Evolutionary conservation across 2,113 vertebrate species (phyloP).

Genomic region (Cettia cetti): DNA sequence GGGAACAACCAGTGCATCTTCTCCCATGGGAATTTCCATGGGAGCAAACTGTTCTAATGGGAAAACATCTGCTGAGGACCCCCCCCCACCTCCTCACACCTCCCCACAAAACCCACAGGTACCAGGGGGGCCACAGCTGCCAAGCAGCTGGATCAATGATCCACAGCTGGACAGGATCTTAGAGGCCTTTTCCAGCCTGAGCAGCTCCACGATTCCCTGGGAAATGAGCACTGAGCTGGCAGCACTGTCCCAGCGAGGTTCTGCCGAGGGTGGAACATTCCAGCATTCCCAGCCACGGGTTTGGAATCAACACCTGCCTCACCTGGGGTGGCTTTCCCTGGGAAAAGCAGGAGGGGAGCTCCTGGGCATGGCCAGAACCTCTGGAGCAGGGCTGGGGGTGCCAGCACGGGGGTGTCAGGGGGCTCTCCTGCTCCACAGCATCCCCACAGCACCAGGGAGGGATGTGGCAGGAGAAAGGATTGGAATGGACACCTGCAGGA

Average conservation of each 20-base stretch:
- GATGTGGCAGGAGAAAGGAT: not conserved
- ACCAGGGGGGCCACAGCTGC: not conserved
- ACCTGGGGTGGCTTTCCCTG: not conserved
- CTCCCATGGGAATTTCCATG: not conserved
- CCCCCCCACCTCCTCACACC: rapidly evolving
- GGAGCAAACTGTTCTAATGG: not conserved
- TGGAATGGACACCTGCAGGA: not conserved
- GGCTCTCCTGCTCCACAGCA: not conserved
- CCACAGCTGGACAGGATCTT: not conserved
- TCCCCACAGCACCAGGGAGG: not conserved
- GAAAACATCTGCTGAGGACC: rapidly evolving
- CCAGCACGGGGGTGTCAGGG: not conserved
- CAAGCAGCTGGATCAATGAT: not conserved
- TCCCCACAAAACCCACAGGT: not conserved
- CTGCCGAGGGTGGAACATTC: not conserved
- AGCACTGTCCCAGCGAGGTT: not conserved
- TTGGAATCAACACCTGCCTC: not conserved
- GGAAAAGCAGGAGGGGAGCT: not conserved
- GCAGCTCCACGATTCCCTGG: rapidly evolving
- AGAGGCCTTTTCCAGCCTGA: not conserved
- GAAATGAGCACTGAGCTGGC: rapidly evolving
- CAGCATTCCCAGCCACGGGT: not conserved
- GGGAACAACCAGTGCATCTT: rapidly evolving
- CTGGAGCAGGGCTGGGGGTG: not conserved
- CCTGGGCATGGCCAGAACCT: not conserved